Conservation (phyloP, 2,888 invertebrate genomes). For the Sminthurides aquaticus region DNA sequence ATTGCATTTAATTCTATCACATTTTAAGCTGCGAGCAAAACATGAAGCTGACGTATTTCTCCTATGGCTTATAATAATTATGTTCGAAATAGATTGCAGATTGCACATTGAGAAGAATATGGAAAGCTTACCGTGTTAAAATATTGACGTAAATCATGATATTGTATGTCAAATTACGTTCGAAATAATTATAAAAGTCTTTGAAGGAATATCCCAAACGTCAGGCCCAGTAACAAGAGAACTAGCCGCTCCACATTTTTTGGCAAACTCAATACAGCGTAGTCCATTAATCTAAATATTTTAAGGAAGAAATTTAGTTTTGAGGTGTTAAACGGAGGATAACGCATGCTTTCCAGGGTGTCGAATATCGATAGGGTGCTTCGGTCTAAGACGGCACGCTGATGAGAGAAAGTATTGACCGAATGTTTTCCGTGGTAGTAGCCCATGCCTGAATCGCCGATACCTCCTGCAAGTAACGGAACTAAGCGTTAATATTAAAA, state of each 20-base stretch:
- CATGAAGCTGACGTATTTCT: too few species aligned
- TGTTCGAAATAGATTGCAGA: too few species aligned
- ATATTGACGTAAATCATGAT: too few species aligned
- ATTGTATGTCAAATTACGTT: too few species aligned
- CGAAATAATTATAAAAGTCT: background rate
- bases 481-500: slow-evolving; percentile 5
- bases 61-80: too few species aligned
- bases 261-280: background rate
- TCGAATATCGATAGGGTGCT: slow-evolving; percentile 27
- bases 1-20: too few species aligned
- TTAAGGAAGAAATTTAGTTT: background rate
- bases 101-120: too few species aligned
- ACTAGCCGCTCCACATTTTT: background rate
- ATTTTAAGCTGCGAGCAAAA: too few species aligned
- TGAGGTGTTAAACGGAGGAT: slow-evolving; percentile 2
- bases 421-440: slow-evolving; percentile 83
- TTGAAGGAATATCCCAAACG: slow-evolving; percentile 5
- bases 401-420: slow-evolving; percentile 90
- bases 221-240: background rate
- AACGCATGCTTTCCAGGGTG: slow-evolving; percentile 18
- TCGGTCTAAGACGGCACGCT: slow-evolving; percentile 55
- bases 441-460: slow-evolving; percentile 13
- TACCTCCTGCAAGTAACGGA: slow-evolving; percentile 14
- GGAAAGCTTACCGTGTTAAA: too few species aligned
- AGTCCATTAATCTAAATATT: background rate